These are phyloP conservation scores for Diorhabda sublineata DNA, from an alignment of 1,140 invertebrate genomes.

Conservation along the genomic window DNA sequence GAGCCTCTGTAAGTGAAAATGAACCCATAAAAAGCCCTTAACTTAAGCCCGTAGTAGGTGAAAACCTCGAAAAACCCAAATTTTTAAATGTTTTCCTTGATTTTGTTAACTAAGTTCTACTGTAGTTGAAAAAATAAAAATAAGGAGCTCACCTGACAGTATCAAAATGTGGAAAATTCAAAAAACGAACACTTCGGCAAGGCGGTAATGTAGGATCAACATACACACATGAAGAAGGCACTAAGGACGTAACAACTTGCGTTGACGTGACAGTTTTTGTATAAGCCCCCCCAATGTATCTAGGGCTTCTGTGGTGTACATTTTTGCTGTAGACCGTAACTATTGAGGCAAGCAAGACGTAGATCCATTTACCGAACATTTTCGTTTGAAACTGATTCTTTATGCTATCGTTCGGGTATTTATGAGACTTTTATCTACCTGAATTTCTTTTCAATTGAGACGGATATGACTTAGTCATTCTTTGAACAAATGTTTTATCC, in stretches of 20 bases:
- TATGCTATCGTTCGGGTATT: neutral
- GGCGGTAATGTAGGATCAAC: constrained; percentile 38
- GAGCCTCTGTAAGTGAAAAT: too few species aligned
- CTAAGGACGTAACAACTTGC: constrained; percentile 31
- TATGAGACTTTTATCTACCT: constrained; percentile 4
- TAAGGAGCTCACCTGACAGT: constrained; percentile 23
- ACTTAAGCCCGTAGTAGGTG: neutral
- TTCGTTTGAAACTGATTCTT: neutral
- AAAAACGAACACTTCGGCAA: constrained; percentile 39
- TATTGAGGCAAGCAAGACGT: neutral
- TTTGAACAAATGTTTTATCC: too few species aligned
- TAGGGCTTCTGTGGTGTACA: neutral
- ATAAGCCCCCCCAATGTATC: constrained; percentile 23
- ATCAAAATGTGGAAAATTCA: constrained; percentile 35
- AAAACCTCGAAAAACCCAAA: neutral
- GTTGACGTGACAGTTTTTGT: constrained; percentile 35
- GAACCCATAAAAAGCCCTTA: too few species aligned
- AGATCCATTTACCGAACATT: neutral
- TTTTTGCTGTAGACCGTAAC: neutral
- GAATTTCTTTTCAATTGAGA: neutral
- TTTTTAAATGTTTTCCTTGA: neutral
- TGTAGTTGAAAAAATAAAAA: neutral
- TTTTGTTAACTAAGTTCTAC: neutral
- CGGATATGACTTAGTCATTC: too few species aligned
- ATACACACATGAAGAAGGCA: constrained; percentile 42